These are phyloP conservation scores for Coregonus clupeaformis DNA, from an alignment of 2,113 vertebrate genomes.

Conservation along the genomic window DNA sequence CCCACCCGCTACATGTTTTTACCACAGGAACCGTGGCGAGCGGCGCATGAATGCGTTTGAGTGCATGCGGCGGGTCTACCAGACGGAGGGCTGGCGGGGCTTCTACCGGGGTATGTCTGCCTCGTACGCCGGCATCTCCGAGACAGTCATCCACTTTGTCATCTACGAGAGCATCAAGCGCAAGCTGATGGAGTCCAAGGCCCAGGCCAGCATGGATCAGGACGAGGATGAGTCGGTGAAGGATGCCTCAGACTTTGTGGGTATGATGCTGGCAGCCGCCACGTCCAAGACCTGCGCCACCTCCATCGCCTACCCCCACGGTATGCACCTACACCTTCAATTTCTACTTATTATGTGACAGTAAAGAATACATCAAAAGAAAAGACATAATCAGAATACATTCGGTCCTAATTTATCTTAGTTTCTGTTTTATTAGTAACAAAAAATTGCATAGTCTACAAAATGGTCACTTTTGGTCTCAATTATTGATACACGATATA, in stretches of 20 bases:
- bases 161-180: slow-evolving; percentile 99
- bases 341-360: neutral
- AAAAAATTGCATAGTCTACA: too few species aligned
- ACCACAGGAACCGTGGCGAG: slow-evolving; percentile 86
- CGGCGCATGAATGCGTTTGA: slow-evolving; percentile 90
- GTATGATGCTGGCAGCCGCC: slow-evolving; percentile 97
- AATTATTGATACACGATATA: too few species aligned
- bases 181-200: slow-evolving; percentile 83
- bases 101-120: slow-evolving; percentile 99
- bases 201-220: slow-evolving; percentile 78
- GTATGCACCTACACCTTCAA: slow-evolving; percentile 63
- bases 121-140: slow-evolving; percentile 97
- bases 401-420: too few species aligned
- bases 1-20: neutral
- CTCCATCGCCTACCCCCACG: slow-evolving; percentile 94
- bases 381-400: too few species aligned
- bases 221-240: slow-evolving; percentile 84
- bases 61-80: slow-evolving; percentile 92
- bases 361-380: neutral
- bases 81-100: slow-evolving; percentile 85
- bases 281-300: slow-evolving; percentile 98
- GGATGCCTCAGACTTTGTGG: slow-evolving; percentile 93
- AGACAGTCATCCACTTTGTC: slow-evolving; percentile 98
- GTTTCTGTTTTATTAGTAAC: too few species aligned
- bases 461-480: too few species aligned